Conservation (phyloP, 2,113 vertebrate genomes). For the Garra rufa region DNA sequence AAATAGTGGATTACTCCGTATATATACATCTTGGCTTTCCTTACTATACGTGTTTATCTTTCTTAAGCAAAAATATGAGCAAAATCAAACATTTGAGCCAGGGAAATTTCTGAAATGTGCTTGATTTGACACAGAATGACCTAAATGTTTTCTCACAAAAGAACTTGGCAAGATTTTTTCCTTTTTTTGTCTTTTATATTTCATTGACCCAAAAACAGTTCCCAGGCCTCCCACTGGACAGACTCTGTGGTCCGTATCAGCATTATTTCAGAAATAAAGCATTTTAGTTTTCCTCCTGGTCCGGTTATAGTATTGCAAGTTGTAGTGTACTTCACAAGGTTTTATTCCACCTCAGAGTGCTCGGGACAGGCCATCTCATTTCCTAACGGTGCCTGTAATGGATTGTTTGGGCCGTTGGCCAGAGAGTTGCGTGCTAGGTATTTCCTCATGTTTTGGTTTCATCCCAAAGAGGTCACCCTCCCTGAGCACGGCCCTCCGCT, state of each 20-base stretch:
- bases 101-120: no score
- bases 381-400: conserved; percentile 66
- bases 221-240: neutral
- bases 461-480: conserved; percentile 66
- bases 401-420: conserved; percentile 57
- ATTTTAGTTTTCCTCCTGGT: neutral
- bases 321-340: conserved; percentile 49
- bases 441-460: conserved; percentile 60
- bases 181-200: neutral
- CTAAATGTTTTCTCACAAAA: neutral
- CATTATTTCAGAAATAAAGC: neutral
- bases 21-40: no score
- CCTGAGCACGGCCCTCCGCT: conserved; percentile 26
- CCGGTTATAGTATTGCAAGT: neutral
- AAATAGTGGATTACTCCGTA: no score
- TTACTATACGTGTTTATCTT: no score
- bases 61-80: no score
- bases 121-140: no score
- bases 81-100: no score
- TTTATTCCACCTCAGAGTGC: conserved; percentile 59
- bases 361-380: conserved; percentile 65
- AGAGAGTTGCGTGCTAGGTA: conserved; percentile 62
- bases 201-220: neutral
- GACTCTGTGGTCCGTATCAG: neutral
- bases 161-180: neutral